These are phyloP conservation scores for Phortica magna DNA, from an alignment of 2,888 invertebrate genomes.

Conservation along the genomic window DNA sequence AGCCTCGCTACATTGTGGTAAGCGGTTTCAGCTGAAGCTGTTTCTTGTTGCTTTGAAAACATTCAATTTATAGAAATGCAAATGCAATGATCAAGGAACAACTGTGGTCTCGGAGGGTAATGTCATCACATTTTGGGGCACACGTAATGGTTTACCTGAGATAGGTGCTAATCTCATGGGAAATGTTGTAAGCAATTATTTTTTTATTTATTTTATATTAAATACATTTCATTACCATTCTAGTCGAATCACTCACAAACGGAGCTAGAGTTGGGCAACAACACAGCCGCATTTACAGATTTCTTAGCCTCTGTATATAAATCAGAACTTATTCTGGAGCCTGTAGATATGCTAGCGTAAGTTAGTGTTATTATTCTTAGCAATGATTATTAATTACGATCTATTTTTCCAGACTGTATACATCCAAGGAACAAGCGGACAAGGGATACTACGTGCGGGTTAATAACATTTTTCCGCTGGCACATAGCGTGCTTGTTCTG, in stretches of 20 bases:
- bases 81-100: conserved; percentile 83
- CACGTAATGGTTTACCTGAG: conserved; percentile 77
- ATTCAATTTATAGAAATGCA: conserved; percentile 79
- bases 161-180: conserved; percentile 51
- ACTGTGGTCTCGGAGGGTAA: conserved; percentile 83
- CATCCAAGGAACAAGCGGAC: conserved; percentile 79
- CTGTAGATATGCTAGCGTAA: conserved; percentile 80
- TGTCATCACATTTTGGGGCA: conserved; percentile 85
- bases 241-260: conserved; percentile 36
- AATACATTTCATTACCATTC: conserved; percentile 2
- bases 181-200: background rate
- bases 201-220: conserved; percentile 2
- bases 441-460: conserved; percentile 80
- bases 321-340: conserved; percentile 78
- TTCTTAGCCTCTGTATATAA: conserved; percentile 77
- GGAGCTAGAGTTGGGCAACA: conserved; percentile 73
- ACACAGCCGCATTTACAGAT: conserved; percentile 77
- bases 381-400: background rate
- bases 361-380: conserved; percentile 47
- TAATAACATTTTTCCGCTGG: conserved; percentile 80
- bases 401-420: conserved; percentile 78
- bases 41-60: background rate
- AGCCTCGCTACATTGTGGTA: conserved; percentile 74
- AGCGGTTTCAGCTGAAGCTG: background rate
- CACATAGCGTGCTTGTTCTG: conserved; percentile 81